Evolutionary conservation across 2,888 invertebrate genomes (phyloP).

Genomic region (Barypeithes pellucidus): DNA sequence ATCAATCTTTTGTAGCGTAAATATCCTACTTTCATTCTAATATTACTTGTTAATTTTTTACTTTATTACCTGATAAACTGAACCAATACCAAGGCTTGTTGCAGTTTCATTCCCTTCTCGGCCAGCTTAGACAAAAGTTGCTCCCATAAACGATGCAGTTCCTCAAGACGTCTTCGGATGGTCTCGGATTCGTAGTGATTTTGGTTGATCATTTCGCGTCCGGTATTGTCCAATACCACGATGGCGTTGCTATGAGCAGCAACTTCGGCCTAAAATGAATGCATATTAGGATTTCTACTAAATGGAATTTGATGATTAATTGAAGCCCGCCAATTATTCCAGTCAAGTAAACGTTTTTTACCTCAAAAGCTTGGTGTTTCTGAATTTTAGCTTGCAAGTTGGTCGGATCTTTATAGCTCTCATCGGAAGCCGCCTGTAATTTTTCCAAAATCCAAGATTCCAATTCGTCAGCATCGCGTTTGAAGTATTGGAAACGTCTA

Average conservation of each 20-base stretch:
- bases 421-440: constrained; percentile 98
- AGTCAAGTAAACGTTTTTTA: no score
- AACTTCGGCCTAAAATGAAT: neutral
- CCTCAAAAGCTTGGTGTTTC: constrained; percentile 97
- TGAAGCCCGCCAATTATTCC: no score
- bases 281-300: no score
- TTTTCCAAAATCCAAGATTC: constrained; percentile 99
- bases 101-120: constrained; percentile 97
- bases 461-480: constrained; percentile 98
- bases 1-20: no score
- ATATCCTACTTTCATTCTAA: no score
- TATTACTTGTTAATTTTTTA: no score
- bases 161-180: constrained; percentile 89
- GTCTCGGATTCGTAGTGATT: constrained; percentile 97
- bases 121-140: constrained; percentile 92
- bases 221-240: constrained; percentile 95
- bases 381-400: constrained; percentile 98
- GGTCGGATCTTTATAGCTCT: constrained; percentile 99
- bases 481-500: constrained; percentile 75
- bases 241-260: constrained; percentile 99
- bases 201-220: constrained; percentile 97
- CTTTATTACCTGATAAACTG: constrained; percentile 85
- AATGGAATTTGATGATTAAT: no score
- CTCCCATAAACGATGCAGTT: constrained; percentile 96
- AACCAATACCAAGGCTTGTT: constrained; percentile 97